Percentiles rank a stretch among this genome's conserved stretches.
Evolutionary conservation across 1,140 invertebrate species (phyloP).

Genomic region (Drosophila tropicalis): DNA sequence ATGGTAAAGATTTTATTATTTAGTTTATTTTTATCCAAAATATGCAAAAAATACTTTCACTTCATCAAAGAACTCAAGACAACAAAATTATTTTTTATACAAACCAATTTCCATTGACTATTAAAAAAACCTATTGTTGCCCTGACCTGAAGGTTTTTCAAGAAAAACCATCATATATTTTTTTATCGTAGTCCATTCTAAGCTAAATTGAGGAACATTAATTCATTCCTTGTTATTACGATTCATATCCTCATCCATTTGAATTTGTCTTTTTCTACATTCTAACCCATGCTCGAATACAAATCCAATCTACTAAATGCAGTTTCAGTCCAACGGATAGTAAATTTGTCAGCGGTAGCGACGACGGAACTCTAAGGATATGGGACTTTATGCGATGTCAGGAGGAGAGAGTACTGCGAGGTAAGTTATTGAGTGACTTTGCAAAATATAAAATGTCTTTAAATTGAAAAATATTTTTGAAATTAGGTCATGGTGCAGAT

Average conservation of each 20-base stretch:
- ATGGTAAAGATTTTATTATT: too few species aligned
- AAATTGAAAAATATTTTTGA: neutral
- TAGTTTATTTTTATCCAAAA: too few species aligned
- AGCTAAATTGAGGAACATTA: too few species aligned
- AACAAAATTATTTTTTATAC: too few species aligned
- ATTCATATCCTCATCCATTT: conserved; percentile 8
- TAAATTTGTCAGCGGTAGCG: conserved; percentile 99
- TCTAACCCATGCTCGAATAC: conserved; percentile 54
- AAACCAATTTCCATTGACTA: too few species aligned
- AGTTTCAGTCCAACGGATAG: conserved; percentile 99
- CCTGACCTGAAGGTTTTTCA: too few species aligned
- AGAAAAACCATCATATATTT: too few species aligned
- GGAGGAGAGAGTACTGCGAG: conserved; percentile 97
- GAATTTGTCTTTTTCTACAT: conserved; percentile 48
- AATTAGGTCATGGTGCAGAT: conserved; percentile 97
- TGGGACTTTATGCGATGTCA: conserved; percentile 99
- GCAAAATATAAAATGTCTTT: neutral
- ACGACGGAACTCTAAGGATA: conserved; percentile 98
- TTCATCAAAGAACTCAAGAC: too few species aligned
- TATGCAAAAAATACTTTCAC: too few species aligned
- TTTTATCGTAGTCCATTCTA: too few species aligned
- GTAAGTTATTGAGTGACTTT: conserved; percentile 84
- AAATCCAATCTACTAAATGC: conserved; percentile 34
- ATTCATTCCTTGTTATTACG: neutral
- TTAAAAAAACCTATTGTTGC: too few species aligned